Base-by-base conservation (phyloP, 2,888 invertebrate species). In the Drosophila antonietae region DNA sequence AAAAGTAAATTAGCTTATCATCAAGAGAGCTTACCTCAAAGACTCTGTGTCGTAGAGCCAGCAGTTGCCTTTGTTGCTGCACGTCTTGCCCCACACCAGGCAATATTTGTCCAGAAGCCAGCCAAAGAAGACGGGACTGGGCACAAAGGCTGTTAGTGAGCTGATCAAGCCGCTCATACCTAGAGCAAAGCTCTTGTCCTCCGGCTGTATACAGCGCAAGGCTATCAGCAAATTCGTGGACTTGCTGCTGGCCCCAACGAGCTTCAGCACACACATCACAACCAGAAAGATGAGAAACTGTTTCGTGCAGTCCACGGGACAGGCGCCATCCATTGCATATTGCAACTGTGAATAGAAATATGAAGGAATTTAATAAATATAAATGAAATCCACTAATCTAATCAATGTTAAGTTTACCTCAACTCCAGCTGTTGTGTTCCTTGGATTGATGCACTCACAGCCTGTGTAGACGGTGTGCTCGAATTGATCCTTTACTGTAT, bases 21-120 rank as follows among this genome's bases (percentile, higher is more conserved):
- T 58, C 10, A 15, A 9, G 12, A 0, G 8, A 1, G 8, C 15
- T 51, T 77, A 91, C 91, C 93, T 89, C 63, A 96, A 91, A 1
- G 94, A 93, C 79, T 94, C 93, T 15, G 95, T 95, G 84, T 96
- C 95, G 90, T 96, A 96, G 3, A 96, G 93, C 96, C 96, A 96
- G 89, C 96, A 96, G 84, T 96, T 95, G 64, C 96, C 95, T 55
- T 94, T 94, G 52, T 94, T 94, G 6, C 94, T 93, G 83, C 96
- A 96, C 8, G 95, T 95, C 89, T 95, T 95, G 6, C 96, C 95
- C 96, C 96, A 96, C n/a, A 96, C 95, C 52, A 95, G 90, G 83
- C 96, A 96, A 4, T 95, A 94, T 51, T 77, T 83, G 76, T 93
- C 92, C 80, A 96, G 94, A 51, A 96, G 94, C 81, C 94, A 95